phyloP scores from a whole-genome alignment of 2,113 vertebrate species.

The Strigops habroptila region DNA sequence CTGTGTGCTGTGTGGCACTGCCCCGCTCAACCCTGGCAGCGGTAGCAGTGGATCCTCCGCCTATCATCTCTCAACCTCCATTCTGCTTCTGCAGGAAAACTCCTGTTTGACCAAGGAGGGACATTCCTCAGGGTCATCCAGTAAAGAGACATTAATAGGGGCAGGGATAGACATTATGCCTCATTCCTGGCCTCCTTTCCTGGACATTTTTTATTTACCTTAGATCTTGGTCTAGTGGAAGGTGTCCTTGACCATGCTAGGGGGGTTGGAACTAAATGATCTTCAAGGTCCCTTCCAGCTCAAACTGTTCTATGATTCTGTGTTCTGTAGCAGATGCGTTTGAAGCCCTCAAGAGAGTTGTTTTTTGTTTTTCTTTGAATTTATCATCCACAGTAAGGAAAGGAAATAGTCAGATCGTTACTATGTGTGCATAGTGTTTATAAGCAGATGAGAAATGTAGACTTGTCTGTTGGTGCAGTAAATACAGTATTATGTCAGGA shows the following conservation, averaged over 20 bases:
- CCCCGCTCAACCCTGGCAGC: not conserved
- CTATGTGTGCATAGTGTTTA: not conserved
- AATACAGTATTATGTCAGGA: not conserved
- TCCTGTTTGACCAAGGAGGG: not conserved
- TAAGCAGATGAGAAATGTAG: not conserved
- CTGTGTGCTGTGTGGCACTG: not conserved
- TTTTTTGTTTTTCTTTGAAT: not conserved
- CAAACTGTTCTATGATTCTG: not conserved
- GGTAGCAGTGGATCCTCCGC: not conserved
- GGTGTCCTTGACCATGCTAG: not conserved
- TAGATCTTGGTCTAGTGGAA: not conserved
- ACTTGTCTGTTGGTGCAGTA: not conserved
- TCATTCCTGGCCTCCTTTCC: not conserved
- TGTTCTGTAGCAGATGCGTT: not conserved
- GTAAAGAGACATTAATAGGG: not conserved
- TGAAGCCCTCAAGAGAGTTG: not conserved
- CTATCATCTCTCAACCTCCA: accelerated
- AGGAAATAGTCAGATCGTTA: not conserved
- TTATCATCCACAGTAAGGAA: not conserved
- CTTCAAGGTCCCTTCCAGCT: not conserved
- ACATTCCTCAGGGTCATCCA: not conserved
- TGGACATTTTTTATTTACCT: not conserved
- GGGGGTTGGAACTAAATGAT: not conserved
- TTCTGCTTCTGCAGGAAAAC: not conserved
- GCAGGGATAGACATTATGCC: accelerated